Conservation (phyloP, 92 coral and sea anemone species). For the Porites cylindrica region DNA sequence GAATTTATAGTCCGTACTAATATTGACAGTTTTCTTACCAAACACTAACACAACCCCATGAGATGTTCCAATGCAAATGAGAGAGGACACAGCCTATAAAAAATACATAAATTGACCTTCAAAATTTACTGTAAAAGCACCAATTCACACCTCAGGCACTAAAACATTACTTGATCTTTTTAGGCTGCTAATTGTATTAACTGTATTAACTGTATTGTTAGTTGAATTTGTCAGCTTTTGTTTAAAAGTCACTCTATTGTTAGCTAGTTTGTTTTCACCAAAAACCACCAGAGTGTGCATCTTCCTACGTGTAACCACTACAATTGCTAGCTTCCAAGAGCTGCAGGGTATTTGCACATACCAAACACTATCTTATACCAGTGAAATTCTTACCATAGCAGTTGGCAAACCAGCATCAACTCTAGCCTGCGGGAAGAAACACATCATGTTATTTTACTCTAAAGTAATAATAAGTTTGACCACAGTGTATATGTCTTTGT, state of each 20-base stretch:
- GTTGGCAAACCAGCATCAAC: constrained; percentile 99
- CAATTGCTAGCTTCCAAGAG: background rate
- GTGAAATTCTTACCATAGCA: constrained; percentile 79
- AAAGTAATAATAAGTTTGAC: too few relatives aligned
- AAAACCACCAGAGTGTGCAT: too few relatives aligned
- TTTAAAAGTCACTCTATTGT: too few relatives aligned
- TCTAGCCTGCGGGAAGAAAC: constrained; percentile 73
- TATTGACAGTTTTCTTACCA: constrained; percentile 63
- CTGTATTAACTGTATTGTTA: too few relatives aligned
- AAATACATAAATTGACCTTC: background rate
- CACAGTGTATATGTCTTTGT: too few relatives aligned
- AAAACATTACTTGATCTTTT: background rate
- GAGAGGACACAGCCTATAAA: constrained; percentile 87
- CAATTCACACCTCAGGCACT: background rate
- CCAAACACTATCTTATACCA: background rate
- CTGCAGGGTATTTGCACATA: background rate
- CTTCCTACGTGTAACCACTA: too few relatives aligned
- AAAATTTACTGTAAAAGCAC: background rate
- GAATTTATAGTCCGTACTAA: too few relatives aligned
- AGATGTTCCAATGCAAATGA: constrained; percentile 96
- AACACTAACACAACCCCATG: constrained; percentile 94
- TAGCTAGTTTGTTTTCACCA: too few relatives aligned
- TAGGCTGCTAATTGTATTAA: too few relatives aligned
- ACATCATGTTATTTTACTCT: background rate
- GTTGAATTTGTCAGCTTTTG: too few relatives aligned